Evolutionary conservation across 2,888 invertebrate species (phyloP).

Genomic region (Phlogophora meticulosa): DNA sequence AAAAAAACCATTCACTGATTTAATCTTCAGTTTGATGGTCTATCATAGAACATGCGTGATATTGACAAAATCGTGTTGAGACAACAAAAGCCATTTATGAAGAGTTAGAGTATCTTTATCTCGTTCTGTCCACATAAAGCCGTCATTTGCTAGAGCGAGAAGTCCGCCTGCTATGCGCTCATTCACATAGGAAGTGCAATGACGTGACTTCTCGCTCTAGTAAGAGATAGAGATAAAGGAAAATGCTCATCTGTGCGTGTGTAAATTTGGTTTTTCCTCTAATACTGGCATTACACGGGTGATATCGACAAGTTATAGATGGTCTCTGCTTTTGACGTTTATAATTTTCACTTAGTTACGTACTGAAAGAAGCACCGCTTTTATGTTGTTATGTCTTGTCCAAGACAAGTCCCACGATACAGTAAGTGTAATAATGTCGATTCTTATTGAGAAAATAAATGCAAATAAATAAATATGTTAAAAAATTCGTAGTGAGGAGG

Average conservation of each 20-base stretch:
- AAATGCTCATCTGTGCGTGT: not conserved
- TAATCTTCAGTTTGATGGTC: no score
- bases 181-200: not conserved
- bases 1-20: no score
- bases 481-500: constrained; percentile 48
- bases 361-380: constrained; percentile 75
- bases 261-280: not conserved
- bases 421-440: constrained; percentile 71
- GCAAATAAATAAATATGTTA: constrained; percentile 55
- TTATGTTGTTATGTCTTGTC: constrained; percentile 71
- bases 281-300: not conserved
- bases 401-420: constrained; percentile 67
- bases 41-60: no score
- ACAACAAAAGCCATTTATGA: no score
- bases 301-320: constrained; percentile 16
- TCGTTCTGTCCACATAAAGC: not conserved
- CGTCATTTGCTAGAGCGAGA: not conserved
- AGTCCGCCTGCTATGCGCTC: not conserved
- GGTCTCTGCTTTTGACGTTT: constrained; percentile 25
- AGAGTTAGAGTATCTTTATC: not conserved
- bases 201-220: not conserved
- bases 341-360: constrained; percentile 62
- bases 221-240: not conserved
- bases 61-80: no score
- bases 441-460: constrained; percentile 59